Conservation (phyloP, 2,113 vertebrate species). For the Cinclus mexicanus region DNA sequence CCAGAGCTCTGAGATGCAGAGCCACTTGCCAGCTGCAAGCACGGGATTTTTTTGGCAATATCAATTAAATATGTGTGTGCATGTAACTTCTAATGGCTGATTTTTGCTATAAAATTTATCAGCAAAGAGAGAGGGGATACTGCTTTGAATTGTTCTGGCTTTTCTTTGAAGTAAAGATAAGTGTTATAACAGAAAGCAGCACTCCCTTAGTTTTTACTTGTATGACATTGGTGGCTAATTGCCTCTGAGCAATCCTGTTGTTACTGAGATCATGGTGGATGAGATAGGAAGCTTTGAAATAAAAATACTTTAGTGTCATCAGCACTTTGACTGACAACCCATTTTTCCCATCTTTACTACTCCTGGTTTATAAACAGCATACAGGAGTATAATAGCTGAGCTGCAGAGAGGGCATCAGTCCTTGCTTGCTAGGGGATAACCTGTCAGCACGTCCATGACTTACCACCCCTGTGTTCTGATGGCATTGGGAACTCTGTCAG, state of each 20-base stretch:
- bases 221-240: constrained; percentile 26
- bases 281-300: constrained; percentile 32
- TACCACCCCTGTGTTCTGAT: background rate
- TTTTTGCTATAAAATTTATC: background rate
- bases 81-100: background rate
- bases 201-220: background rate
- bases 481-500: background rate
- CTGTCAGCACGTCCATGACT: constrained; percentile 7
- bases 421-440: background rate
- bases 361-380: background rate
- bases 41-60: background rate
- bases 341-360: background rate
- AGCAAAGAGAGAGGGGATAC: background rate
- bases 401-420: constrained; percentile 11
- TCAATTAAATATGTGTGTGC: background rate
- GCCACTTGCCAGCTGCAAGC: background rate
- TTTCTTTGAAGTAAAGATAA: constrained; percentile 31
- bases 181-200: background rate
- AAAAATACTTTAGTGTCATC: constrained; percentile 32
- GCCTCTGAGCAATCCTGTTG: constrained; percentile 38
- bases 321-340: constrained; percentile 28
- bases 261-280: background rate
- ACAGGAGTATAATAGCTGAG: background rate
- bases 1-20: background rate
- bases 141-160: background rate